These are phyloP conservation scores for Pseudomugil tenellus DNA, from an alignment of 2,797 vertebrate genomes.

Conservation along the genomic window DNA sequence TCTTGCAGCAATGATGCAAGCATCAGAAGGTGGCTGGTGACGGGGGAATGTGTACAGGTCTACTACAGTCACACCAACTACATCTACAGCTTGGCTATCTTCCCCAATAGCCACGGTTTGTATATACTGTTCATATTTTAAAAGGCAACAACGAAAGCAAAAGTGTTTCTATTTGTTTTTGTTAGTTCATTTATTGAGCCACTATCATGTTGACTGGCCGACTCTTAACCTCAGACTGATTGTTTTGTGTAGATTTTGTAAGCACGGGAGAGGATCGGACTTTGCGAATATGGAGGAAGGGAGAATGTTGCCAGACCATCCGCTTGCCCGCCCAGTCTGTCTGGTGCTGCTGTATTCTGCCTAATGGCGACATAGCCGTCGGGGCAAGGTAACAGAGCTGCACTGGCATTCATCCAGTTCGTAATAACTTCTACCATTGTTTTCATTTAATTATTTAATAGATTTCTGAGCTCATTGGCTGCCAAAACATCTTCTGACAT, in stretches of 20 bases:
- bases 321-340: constrained; percentile 94
- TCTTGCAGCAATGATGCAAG: constrained; percentile 97
- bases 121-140: constrained; percentile 16
- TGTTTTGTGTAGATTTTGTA: constrained; percentile 86
- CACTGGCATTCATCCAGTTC: background rate
- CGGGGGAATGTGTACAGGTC: constrained; percentile 92
- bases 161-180: background rate
- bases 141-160: background rate
- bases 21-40: constrained; percentile 92
- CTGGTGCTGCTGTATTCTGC: constrained; percentile 95
- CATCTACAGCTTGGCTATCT: constrained; percentile 94
- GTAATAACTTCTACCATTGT: background rate
- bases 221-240: constrained; percentile 4
- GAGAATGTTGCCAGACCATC: constrained; percentile 93
- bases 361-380: constrained; percentile 92
- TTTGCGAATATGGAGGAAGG: constrained; percentile 91
- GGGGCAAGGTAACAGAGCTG: constrained; percentile 89
- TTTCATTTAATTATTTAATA: too few species aligned
- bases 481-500: too few species aligned
- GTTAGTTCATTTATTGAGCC: background rate
- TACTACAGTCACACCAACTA: constrained; percentile 97
- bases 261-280: constrained; percentile 95
- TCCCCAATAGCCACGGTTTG: constrained; percentile 91
- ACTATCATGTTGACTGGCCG: background rate
- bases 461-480: too few species aligned